These are phyloP conservation scores for Eristalis intricaria DNA, from an alignment of 2,888 invertebrate species.

Conservation along the genomic window DNA sequence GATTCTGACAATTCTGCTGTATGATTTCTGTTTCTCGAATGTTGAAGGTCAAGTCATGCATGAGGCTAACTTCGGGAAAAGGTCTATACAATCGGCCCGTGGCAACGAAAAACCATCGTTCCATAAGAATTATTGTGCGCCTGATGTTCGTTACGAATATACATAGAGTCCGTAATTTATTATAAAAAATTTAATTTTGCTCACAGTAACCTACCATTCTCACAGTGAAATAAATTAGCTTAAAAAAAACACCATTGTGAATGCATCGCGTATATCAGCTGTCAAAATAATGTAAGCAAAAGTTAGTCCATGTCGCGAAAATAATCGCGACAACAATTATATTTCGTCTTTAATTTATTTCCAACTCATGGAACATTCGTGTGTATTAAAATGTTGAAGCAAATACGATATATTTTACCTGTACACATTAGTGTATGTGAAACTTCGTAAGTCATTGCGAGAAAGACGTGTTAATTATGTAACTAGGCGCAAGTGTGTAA, in stretches of 20 bases:
- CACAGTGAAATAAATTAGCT: neutral
- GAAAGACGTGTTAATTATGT: conserved; percentile 30
- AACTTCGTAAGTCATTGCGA: conserved; percentile 60
- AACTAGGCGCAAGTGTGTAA: conserved; percentile 35
- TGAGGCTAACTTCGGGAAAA: too few relatives aligned
- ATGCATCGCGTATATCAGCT: neutral
- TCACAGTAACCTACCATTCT: too few relatives aligned
- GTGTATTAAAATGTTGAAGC: conserved; percentile 56
- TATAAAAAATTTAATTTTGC: too few relatives aligned
- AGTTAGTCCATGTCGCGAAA: neutral
- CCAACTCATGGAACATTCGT: neutral
- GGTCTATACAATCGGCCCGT: too few relatives aligned
- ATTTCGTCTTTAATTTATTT: conserved; percentile 2
- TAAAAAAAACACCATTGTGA: conserved; percentile 4
- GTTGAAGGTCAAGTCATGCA: too few relatives aligned
- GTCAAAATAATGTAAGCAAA: conserved; percentile 56
- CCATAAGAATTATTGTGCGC: too few relatives aligned
- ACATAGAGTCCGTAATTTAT: too few relatives aligned
- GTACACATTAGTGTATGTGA: conserved; percentile 30
- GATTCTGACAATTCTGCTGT: too few relatives aligned
- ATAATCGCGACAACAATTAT: conserved; percentile 3
- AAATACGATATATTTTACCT: conserved; percentile 42
- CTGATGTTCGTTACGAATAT: too few relatives aligned
- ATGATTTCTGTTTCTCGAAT: too few relatives aligned
- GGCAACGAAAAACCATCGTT: neutral